Base-by-base conservation (phyloP, 2,888 invertebrate species). In the Alloscopus bannaensis region DNA sequence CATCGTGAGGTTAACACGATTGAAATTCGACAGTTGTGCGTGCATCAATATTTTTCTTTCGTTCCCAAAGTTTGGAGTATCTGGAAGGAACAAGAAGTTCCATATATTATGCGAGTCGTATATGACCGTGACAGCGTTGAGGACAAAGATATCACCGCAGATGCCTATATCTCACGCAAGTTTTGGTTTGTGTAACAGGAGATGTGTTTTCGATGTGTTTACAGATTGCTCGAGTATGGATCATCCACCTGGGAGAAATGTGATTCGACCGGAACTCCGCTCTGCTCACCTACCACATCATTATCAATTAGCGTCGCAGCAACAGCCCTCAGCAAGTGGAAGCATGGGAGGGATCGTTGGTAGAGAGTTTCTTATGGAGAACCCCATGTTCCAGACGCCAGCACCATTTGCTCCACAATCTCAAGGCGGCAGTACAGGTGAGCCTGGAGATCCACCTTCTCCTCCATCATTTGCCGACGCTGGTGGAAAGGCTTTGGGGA, bases 201-300 rank as follows among this genome's bases (percentile, higher is more conserved):
- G 52, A 3, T 52, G 22, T n/a, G n/a, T n/a, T n/a, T n/a, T n/a
- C n/a, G n/a, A n/a, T n/a, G n/a, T 59, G 4, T 1, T 2, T 31
- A 20, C 22, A 69, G 69, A 62, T 64, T 55, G 22, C 52, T 55
- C 69, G 52, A 55, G 69, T 26, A 69, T 77, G 76, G 76, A 77
- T 69, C 69, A 77, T 20, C 18, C 47, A 3, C 6, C 62, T 52
- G 65, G 64, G 31, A 60, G 52, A 29, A 62, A 64, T 26, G 24
- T 76, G n/a, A 50, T 50, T 1, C 47, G 76, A 40, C 76, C 59
- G 57, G 75, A 75, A 57, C 55, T 29, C 6, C 66, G 66, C 36
- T 55, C 66, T 31, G 57, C 62, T 50, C 50, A 68, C 20, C 50
- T 60, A 59, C 66, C 47, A 18, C 59, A 68, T 62, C 24, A 62